These are phyloP conservation scores for Bufo gargarizans DNA, from an alignment of 2,113 vertebrate genomes.

Conservation along the genomic window DNA sequence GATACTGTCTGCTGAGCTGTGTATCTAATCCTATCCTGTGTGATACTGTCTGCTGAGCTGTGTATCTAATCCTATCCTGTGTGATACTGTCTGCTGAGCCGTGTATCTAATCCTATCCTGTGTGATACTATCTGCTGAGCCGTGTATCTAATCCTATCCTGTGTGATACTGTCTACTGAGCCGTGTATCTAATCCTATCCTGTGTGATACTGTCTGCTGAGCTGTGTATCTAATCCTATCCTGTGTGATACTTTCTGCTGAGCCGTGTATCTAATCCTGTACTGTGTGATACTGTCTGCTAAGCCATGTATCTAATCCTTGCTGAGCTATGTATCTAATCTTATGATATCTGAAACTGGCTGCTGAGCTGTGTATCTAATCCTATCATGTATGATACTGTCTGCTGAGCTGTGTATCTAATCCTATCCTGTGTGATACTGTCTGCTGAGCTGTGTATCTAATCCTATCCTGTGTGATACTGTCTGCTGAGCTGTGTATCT, in stretches of 20 bases:
- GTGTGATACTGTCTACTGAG: not conserved
- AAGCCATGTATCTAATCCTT: not conserved
- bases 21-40: not conserved
- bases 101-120: not conserved
- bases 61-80: not conserved
- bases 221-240: not conserved
- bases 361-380: not conserved
- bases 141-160: not conserved
- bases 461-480: not conserved
- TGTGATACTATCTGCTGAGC: not conserved
- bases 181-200: not conserved
- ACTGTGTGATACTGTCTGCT: not conserved
- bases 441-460: not conserved
- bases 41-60: no score
- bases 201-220: not conserved
- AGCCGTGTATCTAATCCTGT: not conserved
- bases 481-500: not conserved
- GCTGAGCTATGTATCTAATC: not conserved
- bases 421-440: not conserved
- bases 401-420: not conserved
- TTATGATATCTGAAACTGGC: not conserved
- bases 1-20: not conserved
- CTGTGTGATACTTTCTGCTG: not conserved
- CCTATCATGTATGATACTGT: not conserved
- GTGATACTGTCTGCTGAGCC: not conserved